Percentiles rank a stretch among this genome's conserved stretches.
Conservation (phyloP, 2,888 invertebrate genomes). For the Drosophila leonis region DNA sequence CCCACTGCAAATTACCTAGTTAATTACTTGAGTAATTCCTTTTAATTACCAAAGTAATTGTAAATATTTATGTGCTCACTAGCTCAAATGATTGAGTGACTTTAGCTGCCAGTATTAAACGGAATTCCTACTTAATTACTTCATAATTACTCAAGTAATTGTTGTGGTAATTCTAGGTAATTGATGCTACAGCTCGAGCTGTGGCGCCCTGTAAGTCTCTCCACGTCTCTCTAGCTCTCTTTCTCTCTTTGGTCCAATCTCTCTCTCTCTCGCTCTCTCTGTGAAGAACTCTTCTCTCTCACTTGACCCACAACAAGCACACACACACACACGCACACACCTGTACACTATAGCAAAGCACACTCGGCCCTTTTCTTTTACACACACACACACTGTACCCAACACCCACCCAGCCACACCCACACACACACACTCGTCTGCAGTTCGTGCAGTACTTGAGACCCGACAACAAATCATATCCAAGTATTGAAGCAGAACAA, state of each 20-base stretch:
- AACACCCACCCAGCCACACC: slow-evolving; percentile 26
- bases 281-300: background rate
- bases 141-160: slow-evolving; percentile 10
- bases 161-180: slow-evolving; percentile 1
- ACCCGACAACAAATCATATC: slow-evolving; percentile 7
- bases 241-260: slow-evolving; percentile 16
- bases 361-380: slow-evolving; percentile 19
- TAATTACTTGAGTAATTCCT: slow-evolving; percentile 19
- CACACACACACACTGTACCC: slow-evolving; percentile 1
- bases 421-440: slow-evolving; percentile 17
- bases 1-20: background rate
- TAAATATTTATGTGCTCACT: slow-evolving; percentile 8
- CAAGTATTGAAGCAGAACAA: slow-evolving; percentile 1
- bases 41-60: slow-evolving; percentile 9
- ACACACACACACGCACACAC: slow-evolving; percentile 32
- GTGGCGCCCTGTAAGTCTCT: slow-evolving; percentile 20
- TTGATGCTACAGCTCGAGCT: background rate
- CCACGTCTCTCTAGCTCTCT: slow-evolving; percentile 10
- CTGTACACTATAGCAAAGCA: slow-evolving; percentile 24
- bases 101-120: background rate
- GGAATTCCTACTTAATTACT: background rate
- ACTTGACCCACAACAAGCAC: slow-evolving; percentile 32
- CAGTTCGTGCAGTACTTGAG: slow-evolving; percentile 24
- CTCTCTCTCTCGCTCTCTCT: slow-evolving; percentile 15
- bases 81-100: background rate